These are phyloP conservation scores for Drosophila melanosoma DNA, from an alignment of 2,888 invertebrate genomes.

Conservation along the genomic window DNA sequence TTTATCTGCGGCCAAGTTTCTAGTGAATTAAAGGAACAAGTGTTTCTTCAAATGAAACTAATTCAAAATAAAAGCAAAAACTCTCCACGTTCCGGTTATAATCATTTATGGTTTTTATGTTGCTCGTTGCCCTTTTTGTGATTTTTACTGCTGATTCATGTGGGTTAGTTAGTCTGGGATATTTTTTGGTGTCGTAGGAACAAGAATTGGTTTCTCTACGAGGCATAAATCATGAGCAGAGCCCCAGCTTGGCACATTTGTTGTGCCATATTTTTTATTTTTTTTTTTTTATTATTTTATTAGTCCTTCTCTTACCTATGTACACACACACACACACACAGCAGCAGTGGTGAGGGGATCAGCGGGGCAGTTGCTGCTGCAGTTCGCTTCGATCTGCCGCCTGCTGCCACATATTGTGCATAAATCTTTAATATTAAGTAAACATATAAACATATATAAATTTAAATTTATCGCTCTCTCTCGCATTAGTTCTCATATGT, in stretches of 20 bases:
- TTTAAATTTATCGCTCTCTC: slow-evolving; percentile 74
- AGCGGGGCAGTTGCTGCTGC: slow-evolving; percentile 25
- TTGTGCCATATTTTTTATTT: slow-evolving; percentile 59
- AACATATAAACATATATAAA: slow-evolving; percentile 69
- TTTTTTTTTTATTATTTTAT: slow-evolving; percentile 55
- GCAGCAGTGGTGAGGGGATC: too few species aligned
- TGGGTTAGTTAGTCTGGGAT: slow-evolving; percentile 5
- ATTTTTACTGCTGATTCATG: slow-evolving; percentile 64
- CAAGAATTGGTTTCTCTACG: slow-evolving; percentile 23
- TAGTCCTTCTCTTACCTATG: slow-evolving; percentile 59
- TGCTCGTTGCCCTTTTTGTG: slow-evolving; percentile 31
- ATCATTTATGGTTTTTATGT: slow-evolving; percentile 62
- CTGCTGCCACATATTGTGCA: slow-evolving; percentile 63
- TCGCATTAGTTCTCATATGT: slow-evolving; percentile 60
- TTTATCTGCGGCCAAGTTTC: slow-evolving; percentile 51
- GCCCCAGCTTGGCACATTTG: slow-evolving; percentile 46
- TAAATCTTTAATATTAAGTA: slow-evolving; percentile 78
- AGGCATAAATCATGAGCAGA: slow-evolving; percentile 60
- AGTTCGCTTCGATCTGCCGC: slow-evolving; percentile 30
- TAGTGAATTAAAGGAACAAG: slow-evolving; percentile 56
- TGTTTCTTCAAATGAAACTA: slow-evolving; percentile 33
- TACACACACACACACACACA: background rate
- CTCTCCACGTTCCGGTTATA: slow-evolving; percentile 31
- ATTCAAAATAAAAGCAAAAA: slow-evolving; percentile 38
- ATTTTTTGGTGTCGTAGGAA: slow-evolving; percentile 12